Conservation (phyloP, 2,113 vertebrate genomes). For the Emydura subglobosa region DNA sequence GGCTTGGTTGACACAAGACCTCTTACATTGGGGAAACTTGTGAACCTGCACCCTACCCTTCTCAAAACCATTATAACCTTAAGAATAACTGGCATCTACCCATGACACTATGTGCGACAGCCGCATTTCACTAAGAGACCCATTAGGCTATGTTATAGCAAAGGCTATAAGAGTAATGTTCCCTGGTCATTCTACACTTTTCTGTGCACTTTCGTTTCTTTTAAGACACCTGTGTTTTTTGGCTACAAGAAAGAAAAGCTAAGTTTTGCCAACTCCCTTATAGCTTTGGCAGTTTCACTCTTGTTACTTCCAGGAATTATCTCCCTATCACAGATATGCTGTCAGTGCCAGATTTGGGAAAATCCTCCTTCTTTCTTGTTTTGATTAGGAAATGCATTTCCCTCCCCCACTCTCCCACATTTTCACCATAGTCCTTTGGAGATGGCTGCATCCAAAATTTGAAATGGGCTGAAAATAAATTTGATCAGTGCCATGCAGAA, state of each 20-base stretch:
- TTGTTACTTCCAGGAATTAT: conserved; percentile 73
- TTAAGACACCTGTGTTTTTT: conserved; percentile 77
- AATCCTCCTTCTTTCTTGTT: conserved; percentile 42
- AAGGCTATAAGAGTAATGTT: background rate
- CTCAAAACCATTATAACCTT: background rate
- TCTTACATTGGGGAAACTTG: background rate
- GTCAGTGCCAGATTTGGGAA: conserved; percentile 41
- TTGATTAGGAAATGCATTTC: conserved; percentile 30
- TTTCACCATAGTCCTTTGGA: conserved; percentile 27
- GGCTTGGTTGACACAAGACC: background rate
- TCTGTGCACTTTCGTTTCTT: conserved; percentile 36
- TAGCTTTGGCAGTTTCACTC: conserved; percentile 42
- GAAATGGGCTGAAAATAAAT: conserved; percentile 53
- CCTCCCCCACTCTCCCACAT: background rate
- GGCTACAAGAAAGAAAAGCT: conserved; percentile 26
- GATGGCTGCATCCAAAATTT: background rate
- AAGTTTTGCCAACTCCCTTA: background rate
- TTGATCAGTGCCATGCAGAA: conserved; percentile 53
- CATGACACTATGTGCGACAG: background rate
- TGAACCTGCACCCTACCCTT: background rate
- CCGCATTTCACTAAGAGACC: conserved; percentile 39
- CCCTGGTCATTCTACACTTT: conserved; percentile 44
- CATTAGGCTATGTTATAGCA: conserved; percentile 35
- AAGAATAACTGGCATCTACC: conserved; percentile 1
- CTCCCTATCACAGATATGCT: conserved; percentile 30